A percentile compares a stretch with the other conserved stretches of the same genome.
Conservation (phyloP, 1,140 invertebrate species). For the Drosophila lacteicornis region DNA sequence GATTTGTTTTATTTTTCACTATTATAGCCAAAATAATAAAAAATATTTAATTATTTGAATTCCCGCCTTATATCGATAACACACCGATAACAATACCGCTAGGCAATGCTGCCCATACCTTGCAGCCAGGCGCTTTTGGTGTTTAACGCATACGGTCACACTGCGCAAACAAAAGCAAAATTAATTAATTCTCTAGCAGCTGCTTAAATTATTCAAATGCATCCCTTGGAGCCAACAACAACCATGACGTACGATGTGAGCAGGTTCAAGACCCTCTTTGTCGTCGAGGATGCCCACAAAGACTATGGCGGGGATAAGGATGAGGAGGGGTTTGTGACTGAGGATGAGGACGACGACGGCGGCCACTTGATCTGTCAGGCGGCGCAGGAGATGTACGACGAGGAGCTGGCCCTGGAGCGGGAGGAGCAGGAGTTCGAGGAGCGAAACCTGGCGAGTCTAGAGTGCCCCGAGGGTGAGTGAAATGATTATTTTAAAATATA, state of each 20-base stretch:
- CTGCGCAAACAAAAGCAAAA: conserved; percentile 6
- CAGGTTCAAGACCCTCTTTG: conserved; percentile 4
- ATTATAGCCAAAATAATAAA: too few species aligned
- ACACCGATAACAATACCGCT: not conserved
- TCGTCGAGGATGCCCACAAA: not conserved
- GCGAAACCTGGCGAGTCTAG: not conserved
- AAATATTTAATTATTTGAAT: not conserved
- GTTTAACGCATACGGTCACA: not conserved
- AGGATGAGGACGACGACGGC: not conserved
- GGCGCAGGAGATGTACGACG: conserved; percentile 5
- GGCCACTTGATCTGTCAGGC: not conserved
- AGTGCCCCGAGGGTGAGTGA: not conserved
- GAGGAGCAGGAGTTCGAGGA: conserved; percentile 27
- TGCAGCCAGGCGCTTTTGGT: too few species aligned
- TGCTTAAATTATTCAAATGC: conserved; percentile 19
- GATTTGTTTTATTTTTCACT: not conserved
- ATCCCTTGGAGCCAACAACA: conserved; percentile 8
- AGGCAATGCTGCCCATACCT: too few species aligned
- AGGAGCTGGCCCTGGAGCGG: conserved; percentile 5
- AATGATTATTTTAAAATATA: too few species aligned
- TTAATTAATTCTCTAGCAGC: conserved; percentile 3
- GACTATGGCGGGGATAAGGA: not conserved
- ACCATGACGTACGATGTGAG: conserved; percentile 1
- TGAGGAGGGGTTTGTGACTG: too few species aligned
- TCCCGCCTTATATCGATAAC: not conserved